Evolutionary conservation across 2,113 vertebrate genomes (phyloP).

Genomic region (Chloroceryle aenea): DNA sequence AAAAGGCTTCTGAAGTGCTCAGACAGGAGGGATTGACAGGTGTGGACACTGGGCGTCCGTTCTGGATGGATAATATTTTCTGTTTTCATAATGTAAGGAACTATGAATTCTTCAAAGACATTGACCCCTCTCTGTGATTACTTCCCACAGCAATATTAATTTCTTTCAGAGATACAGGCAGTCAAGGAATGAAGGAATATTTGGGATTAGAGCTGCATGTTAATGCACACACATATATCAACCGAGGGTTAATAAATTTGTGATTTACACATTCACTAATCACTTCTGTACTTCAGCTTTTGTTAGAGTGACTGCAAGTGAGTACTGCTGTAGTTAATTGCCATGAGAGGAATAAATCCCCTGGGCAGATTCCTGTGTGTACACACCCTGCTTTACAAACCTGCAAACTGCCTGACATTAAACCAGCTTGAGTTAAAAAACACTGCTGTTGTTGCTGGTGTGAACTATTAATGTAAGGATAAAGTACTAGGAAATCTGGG

Average conservation of each 20-base stretch:
- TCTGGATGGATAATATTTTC: not conserved
- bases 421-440: not conserved
- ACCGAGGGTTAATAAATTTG: not conserved
- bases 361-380: not conserved
- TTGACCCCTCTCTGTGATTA: not conserved
- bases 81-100: not conserved
- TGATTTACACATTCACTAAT: not conserved
- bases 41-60: not conserved
- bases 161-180: not conserved
- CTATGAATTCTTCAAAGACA: not conserved
- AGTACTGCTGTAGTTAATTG: not conserved
- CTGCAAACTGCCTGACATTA: not conserved
- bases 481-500: not conserved
- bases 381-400: not conserved
- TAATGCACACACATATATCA: rapidly evolving
- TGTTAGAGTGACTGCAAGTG: not conserved
- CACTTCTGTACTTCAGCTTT: not conserved
- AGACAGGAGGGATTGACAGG: not conserved
- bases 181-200: not conserved
- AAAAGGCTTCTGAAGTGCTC: not conserved
- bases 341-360: not conserved
- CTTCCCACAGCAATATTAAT: not conserved
- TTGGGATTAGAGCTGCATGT: not conserved
- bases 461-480: not conserved
- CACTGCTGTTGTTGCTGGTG: not conserved